Base-by-base conservation (phyloP, 2,888 invertebrate species). In the Drosophila subquinaria region DNA sequence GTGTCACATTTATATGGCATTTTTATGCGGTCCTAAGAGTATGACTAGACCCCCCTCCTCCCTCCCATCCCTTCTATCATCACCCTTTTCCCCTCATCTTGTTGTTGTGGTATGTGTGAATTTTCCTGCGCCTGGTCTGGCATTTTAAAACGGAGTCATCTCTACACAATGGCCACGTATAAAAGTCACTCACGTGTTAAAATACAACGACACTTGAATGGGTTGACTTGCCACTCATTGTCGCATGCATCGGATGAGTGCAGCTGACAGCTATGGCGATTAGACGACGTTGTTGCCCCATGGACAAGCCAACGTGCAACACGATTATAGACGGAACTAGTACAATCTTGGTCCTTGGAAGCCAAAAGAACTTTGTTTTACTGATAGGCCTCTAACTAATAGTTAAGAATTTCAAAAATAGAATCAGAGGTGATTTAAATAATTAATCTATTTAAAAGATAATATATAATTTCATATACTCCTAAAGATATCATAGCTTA, bases 1-100 rank as follows among this genome's bases (percentile, higher is more conserved):
- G 85, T 89, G 89, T 85, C 87, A 87, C 87, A 89, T 87, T 89
- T 88, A 82, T 82, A 87, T 88, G 89, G 89, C 73, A 87, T 80
- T 88, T 85, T 85, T 88, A 88, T 85, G 60, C 77, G 86, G 71
- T 86, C 59, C 73, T 73, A 56, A 42, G 70, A 78, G 74, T 61
- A 67, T 61, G 60, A 62, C 73, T 40, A 42, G 17, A 45, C 38
- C 42, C 38, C 5, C 36, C 8, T 15, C 36, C 15, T n/a, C 36
- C 61, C 33, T 20, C 23, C 27, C 27, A n/a, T 5, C 5, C 33
- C 27, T 27, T 27, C 27, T 23, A n/a, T 68, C 36, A 43, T 45
- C 57, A 38, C 9, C 51, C 36, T 20, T 20, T 35, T 9, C 55
- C 35, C 36, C 23, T 17, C 55, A 20, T 11, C 52, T 30, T 30